phyloP scores from a whole-genome alignment of 2,888 invertebrate species.

The Rhyacophila evoluta region DNA sequence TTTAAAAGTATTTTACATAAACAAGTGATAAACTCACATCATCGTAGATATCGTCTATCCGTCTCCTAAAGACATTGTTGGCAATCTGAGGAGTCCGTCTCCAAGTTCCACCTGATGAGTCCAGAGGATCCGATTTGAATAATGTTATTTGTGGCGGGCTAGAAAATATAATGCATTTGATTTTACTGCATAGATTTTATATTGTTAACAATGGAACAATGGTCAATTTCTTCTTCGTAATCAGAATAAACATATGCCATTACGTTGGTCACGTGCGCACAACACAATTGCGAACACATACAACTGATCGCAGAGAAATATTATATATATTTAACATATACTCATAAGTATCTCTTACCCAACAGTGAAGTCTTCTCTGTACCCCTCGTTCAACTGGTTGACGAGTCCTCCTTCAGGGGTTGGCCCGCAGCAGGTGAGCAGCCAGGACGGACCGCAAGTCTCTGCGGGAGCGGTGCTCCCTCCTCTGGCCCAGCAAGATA shows the following conservation, averaged over 20 bases:
- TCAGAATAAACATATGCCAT: too few species aligned
- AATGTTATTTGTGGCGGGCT: conserved; percentile 51
- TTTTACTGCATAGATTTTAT: too few species aligned
- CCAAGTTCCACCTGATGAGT: conserved; percentile 60
- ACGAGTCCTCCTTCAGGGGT: conserved; percentile 52
- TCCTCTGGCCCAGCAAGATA: conserved; percentile 82
- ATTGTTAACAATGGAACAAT: too few species aligned
- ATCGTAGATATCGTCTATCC: conserved; percentile 65
- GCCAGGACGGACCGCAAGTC: conserved; percentile 78
- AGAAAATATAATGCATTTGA: neutral
- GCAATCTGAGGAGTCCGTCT: conserved; percentile 60
- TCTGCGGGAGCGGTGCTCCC: conserved; percentile 71
- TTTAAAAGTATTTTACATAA: too few species aligned
- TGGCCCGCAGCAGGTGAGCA: conserved; percentile 78
- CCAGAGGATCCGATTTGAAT: conserved; percentile 48
- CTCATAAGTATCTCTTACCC: conserved; percentile 57
- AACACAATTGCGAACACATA: too few species aligned
- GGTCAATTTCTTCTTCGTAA: too few species aligned
- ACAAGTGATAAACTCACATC: too few species aligned
- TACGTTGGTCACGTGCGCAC: too few species aligned
- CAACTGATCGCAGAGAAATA: too few species aligned
- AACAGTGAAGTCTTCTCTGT: conserved; percentile 55
- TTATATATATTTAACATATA: too few species aligned
- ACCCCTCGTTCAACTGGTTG: neutral
- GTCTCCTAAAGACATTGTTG: conserved; percentile 63